phyloP scores from a whole-genome alignment of 2,797 vertebrate species.

The Micrastur ruficollis region DNA sequence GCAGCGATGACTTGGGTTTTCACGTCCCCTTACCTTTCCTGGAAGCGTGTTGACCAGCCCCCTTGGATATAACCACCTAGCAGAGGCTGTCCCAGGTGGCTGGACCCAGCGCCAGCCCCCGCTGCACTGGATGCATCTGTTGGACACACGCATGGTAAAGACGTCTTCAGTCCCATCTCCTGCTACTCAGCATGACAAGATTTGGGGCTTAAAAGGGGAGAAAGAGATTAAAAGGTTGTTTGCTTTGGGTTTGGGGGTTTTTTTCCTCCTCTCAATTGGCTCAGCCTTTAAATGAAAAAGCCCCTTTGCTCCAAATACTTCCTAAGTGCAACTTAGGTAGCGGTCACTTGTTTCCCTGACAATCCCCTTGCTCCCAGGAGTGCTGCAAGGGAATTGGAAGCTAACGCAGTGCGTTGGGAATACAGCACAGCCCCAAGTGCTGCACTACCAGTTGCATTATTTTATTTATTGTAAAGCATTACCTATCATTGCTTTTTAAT shows the following conservation, averaged over 20 bases:
- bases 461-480: background rate
- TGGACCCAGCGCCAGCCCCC: fast-evolving
- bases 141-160: background rate
- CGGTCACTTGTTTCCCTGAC: background rate
- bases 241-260: background rate
- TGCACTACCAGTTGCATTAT: background rate
- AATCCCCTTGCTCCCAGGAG: background rate
- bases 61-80: fast-evolving
- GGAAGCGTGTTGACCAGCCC: fast-evolving
- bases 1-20: background rate
- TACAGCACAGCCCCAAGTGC: background rate
- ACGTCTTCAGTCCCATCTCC: background rate
- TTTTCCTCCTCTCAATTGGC: fast-evolving
- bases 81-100: background rate
- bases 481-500: background rate
- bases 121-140: background rate
- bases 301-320: background rate
- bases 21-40: background rate
- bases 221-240: background rate
- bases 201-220: background rate
- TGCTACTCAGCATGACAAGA: background rate
- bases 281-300: background rate
- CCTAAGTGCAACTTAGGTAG: fast-evolving
- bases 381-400: background rate
- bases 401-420: background rate